Evolutionary conservation across 1,140 invertebrate species (phyloP).

Genomic region (Ceratosolen fusciceps): DNA sequence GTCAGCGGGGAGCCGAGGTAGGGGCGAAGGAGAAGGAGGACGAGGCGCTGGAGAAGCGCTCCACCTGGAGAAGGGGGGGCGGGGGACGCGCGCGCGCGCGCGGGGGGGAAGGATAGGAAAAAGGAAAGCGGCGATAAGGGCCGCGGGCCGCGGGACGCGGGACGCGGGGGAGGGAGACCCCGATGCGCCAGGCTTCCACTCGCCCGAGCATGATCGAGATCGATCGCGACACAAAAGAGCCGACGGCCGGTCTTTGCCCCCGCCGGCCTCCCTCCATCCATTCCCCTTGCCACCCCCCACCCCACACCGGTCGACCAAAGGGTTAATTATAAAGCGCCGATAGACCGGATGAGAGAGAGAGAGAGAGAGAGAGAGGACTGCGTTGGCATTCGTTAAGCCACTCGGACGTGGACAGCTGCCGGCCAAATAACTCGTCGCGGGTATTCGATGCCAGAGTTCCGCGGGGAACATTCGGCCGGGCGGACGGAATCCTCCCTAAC

Average conservation of each 20-base stretch:
- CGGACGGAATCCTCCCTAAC: too few relatives aligned
- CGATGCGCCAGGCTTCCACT: conserved; percentile 56
- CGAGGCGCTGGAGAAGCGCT: too few relatives aligned
- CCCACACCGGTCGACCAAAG: conserved; percentile 52
- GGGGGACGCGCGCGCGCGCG: neutral
- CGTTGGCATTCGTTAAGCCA: too few relatives aligned
- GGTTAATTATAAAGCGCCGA: conserved; percentile 62
- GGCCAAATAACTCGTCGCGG: too few relatives aligned
- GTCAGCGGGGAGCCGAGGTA: neutral
- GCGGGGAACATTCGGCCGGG: too few relatives aligned
- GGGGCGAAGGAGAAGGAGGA: too few relatives aligned
- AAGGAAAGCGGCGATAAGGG: neutral
- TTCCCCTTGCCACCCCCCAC: neutral
- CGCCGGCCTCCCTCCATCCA: neutral
- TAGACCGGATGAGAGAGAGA: neutral
- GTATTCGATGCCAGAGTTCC: too few relatives aligned
- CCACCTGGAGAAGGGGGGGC: neutral
- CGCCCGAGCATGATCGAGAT: conserved; percentile 63
- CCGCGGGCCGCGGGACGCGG: too few relatives aligned
- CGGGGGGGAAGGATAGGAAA: too few relatives aligned
- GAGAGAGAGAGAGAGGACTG: too few relatives aligned
- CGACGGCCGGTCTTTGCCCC: conserved; percentile 36
- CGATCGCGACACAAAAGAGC: conserved; percentile 61
- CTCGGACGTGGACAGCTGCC: too few relatives aligned
- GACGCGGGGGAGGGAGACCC: conserved; percentile 23